Percentiles rank a stretch among this genome's conserved stretches.
Evolutionary conservation across 2,797 vertebrate species (phyloP).

Genomic region (Glossophaga mutica): DNA sequence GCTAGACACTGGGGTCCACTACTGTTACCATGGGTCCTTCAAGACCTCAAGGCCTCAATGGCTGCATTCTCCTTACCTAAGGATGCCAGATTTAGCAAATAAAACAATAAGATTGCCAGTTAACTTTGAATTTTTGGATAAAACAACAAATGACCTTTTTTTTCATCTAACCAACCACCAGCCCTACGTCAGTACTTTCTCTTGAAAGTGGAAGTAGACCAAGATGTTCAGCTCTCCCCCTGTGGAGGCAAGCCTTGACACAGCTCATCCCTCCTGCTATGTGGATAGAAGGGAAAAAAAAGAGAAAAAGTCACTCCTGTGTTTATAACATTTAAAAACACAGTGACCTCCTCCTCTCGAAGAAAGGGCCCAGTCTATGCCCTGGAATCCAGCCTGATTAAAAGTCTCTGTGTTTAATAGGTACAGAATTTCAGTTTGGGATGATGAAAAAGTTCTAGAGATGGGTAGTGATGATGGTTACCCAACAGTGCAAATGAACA

Average conservation of each 20-base stretch:
- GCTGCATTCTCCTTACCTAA: neutral
- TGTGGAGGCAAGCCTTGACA: neutral
- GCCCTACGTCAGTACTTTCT: neutral
- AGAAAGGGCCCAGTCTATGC: neutral
- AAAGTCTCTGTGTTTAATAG: neutral
- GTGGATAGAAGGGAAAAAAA: neutral
- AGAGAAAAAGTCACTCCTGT: neutral
- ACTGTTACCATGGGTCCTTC: neutral
- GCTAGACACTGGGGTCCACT: neutral
- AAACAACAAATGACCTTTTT: neutral
- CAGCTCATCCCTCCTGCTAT: neutral
- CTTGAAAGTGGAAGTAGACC: neutral
- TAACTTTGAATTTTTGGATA: slow-evolving; percentile 7
- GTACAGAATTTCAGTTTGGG: neutral
- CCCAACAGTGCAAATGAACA: neutral
- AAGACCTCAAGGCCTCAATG: neutral
- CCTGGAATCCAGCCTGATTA: neutral
- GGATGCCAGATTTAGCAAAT: neutral
- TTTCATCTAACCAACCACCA: neutral
- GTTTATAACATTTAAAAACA: neutral
- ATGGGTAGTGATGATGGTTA: neutral
- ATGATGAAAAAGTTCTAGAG: neutral
- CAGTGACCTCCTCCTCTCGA: neutral
- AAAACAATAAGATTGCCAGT: neutral
- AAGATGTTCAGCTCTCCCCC: neutral